Percentiles rank a stretch among this genome's conserved stretches.
phyloP scores from a whole-genome alignment of 2,797 vertebrate species.

The Delichon dasypus region DNA sequence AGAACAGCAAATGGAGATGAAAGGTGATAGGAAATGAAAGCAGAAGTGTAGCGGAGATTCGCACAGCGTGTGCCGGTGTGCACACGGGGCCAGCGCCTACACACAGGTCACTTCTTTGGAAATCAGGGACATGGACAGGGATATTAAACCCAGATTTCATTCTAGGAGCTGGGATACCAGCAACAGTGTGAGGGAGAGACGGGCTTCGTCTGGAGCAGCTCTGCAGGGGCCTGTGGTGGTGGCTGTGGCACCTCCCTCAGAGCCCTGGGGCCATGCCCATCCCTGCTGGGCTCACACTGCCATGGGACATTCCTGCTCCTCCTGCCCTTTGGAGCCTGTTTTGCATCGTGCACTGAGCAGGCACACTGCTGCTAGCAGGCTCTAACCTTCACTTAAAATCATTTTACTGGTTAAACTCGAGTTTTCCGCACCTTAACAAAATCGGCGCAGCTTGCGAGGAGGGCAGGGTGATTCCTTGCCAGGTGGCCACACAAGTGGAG shows the following conservation, averaged over 20 bases:
- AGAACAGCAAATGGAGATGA: neutral
- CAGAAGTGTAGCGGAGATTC: neutral
- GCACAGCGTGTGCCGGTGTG: rapidly evolving
- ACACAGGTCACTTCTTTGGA: neutral
- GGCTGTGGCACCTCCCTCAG: neutral
- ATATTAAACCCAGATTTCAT: neutral
- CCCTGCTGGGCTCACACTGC: neutral
- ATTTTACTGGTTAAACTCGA: neutral
- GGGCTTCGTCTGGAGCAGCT: neutral
- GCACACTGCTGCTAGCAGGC: neutral
- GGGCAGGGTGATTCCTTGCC: neutral
- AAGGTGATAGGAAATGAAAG: neutral
- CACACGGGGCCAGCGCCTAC: neutral
- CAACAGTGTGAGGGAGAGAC: neutral
- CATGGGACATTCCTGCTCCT: neutral
- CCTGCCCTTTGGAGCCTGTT: neutral
- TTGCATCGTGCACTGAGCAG: neutral
- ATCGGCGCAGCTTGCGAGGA: neutral
- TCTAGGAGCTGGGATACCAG: rapidly evolving
- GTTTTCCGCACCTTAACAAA: neutral
- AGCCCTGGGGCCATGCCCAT: neutral
- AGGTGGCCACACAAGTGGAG: neutral
- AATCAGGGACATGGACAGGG: neutral
- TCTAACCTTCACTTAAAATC: neutral
- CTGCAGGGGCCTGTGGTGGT: neutral